Percentiles rank a stretch among this genome's conserved stretches.
phyloP scores from a whole-genome alignment of 1,140 invertebrate species.

The Oreohelix idahoensis region DNA sequence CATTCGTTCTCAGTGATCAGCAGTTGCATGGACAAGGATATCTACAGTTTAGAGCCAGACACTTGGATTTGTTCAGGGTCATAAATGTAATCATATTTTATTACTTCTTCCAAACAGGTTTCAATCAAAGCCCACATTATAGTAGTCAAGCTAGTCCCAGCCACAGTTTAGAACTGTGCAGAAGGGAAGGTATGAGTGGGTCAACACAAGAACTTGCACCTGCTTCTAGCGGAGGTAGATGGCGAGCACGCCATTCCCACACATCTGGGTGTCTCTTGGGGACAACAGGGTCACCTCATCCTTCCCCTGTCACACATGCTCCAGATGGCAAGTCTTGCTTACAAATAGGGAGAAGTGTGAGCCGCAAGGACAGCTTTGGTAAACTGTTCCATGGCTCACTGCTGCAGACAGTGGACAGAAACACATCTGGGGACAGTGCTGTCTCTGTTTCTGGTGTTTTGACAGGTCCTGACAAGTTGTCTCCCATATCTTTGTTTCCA shows the following conservation, averaged over 20 bases:
- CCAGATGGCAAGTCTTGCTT: constrained; percentile 48
- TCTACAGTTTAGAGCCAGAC: too few species aligned
- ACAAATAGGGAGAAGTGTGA: constrained; percentile 55
- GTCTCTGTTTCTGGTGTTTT: constrained; percentile 39
- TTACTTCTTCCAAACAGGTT: constrained; percentile 50
- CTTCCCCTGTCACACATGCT: constrained; percentile 42
- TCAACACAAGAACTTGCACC: constrained; percentile 49
- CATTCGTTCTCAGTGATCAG: too few species aligned
- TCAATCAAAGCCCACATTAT: constrained; percentile 55
- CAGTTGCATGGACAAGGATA: too few species aligned
- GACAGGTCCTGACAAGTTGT: constrained; percentile 18
- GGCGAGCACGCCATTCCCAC: constrained; percentile 38
- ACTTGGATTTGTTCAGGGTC: too few species aligned
- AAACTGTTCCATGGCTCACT: constrained; percentile 39
- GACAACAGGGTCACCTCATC: constrained; percentile 39
- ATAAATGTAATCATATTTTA: too few species aligned
- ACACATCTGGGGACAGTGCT: constrained; percentile 45
- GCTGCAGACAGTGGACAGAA: constrained; percentile 29
- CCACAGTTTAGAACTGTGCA: constrained; percentile 52
- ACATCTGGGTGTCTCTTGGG: constrained; percentile 20
- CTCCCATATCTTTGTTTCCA: constrained; percentile 43
- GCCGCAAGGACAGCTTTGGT: constrained; percentile 64
- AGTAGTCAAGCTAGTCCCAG: constrained; percentile 45
- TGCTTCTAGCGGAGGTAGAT: constrained; percentile 52
- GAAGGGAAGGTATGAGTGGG: constrained; percentile 44